These are phyloP conservation scores for Mus caroli DNA, from an alignment of 2,797 vertebrate genomes.

Conservation along the genomic window DNA sequence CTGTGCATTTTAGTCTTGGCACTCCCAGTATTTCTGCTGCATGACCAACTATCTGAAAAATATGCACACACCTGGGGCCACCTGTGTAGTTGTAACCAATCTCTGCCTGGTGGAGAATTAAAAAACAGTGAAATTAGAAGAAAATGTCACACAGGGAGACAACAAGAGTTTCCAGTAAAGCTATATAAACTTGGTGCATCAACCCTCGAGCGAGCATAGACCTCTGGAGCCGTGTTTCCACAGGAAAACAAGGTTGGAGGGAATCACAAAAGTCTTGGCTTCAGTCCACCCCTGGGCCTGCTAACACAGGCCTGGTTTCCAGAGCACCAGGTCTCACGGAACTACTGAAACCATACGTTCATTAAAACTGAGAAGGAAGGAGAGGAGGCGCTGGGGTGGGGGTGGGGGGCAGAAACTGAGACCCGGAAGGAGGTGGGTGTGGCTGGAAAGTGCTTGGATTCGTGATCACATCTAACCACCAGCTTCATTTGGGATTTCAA, in stretches of 20 bases:
- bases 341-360: constrained; percentile 38
- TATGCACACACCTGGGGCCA: constrained; percentile 54
- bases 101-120: constrained; percentile 57
- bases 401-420: not conserved
- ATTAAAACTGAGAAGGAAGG: constrained; percentile 38
- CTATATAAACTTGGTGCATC: constrained; percentile 14
- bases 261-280: constrained; percentile 74
- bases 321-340: not conserved
- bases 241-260: constrained; percentile 67
- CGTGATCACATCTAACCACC: not conserved
- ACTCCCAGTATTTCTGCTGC: constrained; percentile 29
- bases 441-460: accelerated
- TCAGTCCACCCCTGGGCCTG: constrained; percentile 61
- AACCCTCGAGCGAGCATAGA: constrained; percentile 59
- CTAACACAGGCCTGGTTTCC: constrained; percentile 72
- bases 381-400: not conserved
- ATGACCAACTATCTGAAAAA: constrained; percentile 60
- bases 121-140: constrained; percentile 64
- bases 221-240: constrained; percentile 60
- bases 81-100: constrained; percentile 64
- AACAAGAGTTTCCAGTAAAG: constrained; percentile 53
- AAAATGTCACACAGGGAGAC: constrained; percentile 69
- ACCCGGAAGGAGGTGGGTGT: not conserved
- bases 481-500: constrained; percentile 24
- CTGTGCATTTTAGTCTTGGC: not conserved